Conservation (phyloP, 2,888 invertebrate species). For the Sinohyriopsis cumingii region DNA sequence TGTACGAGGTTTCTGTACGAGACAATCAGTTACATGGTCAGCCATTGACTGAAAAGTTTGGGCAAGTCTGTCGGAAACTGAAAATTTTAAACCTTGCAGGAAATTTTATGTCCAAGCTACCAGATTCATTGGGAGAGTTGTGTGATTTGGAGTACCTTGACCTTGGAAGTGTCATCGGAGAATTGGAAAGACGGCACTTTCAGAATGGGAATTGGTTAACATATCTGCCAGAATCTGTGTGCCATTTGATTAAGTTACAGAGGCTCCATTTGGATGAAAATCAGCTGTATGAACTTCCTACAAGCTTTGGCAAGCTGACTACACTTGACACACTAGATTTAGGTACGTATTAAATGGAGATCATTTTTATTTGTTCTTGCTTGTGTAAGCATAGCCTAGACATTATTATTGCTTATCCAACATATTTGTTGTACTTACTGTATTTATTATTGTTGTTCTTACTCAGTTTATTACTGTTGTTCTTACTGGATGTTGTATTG, state of each 20-base stretch:
- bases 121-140: conserved; percentile 55
- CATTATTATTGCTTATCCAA: too few relatives aligned
- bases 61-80: conserved; percentile 35
- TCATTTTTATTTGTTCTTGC: too few relatives aligned
- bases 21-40: conserved; percentile 51
- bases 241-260: conserved; percentile 45
- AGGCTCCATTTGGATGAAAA: conserved; percentile 62
- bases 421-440: too few relatives aligned
- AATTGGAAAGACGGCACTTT: conserved; percentile 59
- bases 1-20: conserved; percentile 47
- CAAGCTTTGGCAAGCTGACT: conserved; percentile 56
- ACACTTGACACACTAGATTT: conserved; percentile 59
- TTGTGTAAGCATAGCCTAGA: too few relatives aligned
- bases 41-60: conserved; percentile 43
- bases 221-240: conserved; percentile 52
- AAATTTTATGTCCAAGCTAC: conserved; percentile 57
- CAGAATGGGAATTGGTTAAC: conserved; percentile 66
- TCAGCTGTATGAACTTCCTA: conserved; percentile 54
- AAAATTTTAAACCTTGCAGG: conserved; percentile 55
- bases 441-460: too few relatives aligned
- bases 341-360: conserved; percentile 37
- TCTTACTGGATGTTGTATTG: too few relatives aligned
- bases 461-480: too few relatives aligned
- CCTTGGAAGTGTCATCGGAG: conserved; percentile 61
- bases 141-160: conserved; percentile 50